Evolutionary conservation across 2,888 invertebrate genomes (phyloP).

Genomic region (Thecophora atra): DNA sequence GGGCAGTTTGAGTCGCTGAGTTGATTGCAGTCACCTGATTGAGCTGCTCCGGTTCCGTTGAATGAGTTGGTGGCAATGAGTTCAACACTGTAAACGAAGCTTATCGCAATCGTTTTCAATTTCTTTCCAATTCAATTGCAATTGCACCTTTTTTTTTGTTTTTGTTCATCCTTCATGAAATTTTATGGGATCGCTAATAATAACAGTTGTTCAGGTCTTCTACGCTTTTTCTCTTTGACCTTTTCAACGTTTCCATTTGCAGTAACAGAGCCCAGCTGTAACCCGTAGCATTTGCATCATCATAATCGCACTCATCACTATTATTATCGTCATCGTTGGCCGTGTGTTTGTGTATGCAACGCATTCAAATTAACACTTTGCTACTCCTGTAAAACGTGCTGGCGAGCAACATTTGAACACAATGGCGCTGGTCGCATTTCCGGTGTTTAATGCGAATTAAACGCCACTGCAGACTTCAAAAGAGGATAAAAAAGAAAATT

Average conservation of each 20-base stretch:
- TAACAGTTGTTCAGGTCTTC: too few species aligned
- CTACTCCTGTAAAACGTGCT: background rate
- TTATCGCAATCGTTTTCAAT: background rate
- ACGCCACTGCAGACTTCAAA: background rate
- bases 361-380: background rate
- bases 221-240: background rate
- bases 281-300: background rate
- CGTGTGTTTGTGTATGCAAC: background rate
- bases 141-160: background rate
- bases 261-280: background rate
- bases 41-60: background rate
- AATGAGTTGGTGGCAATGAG: background rate
- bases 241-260: background rate
- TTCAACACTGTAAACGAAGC: background rate
- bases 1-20: background rate
- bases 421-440: conserved; percentile 12
- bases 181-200: too few species aligned
- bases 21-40: background rate
- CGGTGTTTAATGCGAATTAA: conserved; percentile 9
- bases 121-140: background rate
- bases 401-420: background rate
- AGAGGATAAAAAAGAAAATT: too few species aligned
- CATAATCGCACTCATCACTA: background rate
- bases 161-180: background rate
- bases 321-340: background rate